A percentile compares a stretch with the other conserved stretches of the same genome.
Evolutionary conservation across 2,888 invertebrate species (phyloP).

Genomic region (Lamellibrachia satsuma): DNA sequence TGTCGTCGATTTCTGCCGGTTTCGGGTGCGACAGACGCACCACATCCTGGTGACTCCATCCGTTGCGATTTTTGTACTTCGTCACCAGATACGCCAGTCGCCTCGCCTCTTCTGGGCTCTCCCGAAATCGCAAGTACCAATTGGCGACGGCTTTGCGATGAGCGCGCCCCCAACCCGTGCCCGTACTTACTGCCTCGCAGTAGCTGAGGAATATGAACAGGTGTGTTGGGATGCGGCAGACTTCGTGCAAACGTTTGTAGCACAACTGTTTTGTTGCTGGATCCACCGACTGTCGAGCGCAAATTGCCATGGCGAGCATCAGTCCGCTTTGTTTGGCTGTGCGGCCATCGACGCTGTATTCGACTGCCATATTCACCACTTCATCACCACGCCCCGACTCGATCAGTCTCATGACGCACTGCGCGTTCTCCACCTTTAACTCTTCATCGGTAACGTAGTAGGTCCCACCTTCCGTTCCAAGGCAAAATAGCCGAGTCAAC

Average conservation of each 20-base stretch:
- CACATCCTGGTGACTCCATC: conserved; percentile 80
- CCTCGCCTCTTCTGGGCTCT: conserved; percentile 65
- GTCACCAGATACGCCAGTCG: conserved; percentile 75
- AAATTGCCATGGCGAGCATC: conserved; percentile 75
- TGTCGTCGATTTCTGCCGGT: conserved; percentile 34
- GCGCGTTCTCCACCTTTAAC: conserved; percentile 58
- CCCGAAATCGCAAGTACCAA: conserved; percentile 71
- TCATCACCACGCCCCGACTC: conserved; percentile 54
- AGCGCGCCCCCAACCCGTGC: conserved; percentile 72
- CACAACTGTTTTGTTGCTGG: conserved; percentile 68
- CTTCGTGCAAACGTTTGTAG: conserved; percentile 69
- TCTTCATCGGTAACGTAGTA: conserved; percentile 56
- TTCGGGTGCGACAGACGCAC: conserved; percentile 63
- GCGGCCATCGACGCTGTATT: conserved; percentile 60
- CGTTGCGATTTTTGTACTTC: conserved; percentile 73
- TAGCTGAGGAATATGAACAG: conserved; percentile 74
- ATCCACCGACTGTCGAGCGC: conserved; percentile 67
- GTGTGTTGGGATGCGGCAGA: conserved; percentile 74
- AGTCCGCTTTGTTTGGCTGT: conserved; percentile 66
- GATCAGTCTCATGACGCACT: conserved; percentile 57
- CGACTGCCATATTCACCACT: conserved; percentile 55
- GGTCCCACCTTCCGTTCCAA: conserved; percentile 59
- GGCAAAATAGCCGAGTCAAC: conserved; percentile 61
- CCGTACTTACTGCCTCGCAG: conserved; percentile 67
- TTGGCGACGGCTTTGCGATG: conserved; percentile 73